phyloP scores from a whole-genome alignment of 1,140 invertebrate genomes.

The Vollenhovia emeryi region DNA sequence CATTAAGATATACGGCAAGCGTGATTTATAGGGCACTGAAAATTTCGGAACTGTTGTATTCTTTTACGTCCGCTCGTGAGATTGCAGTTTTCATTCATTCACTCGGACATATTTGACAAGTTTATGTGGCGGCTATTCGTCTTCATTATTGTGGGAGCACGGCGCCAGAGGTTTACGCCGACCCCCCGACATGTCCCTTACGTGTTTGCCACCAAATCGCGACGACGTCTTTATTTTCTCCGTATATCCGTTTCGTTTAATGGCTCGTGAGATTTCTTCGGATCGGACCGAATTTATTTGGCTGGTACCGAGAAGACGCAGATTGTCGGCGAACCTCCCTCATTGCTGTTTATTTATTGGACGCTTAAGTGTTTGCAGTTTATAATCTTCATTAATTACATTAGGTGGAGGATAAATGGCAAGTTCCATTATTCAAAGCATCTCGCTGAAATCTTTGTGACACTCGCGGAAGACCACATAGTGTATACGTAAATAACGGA shows the following conservation, averaged over 20 bases:
- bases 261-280: constrained; percentile 7
- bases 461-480: background rate
- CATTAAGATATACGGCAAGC: background rate
- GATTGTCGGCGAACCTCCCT: no score
- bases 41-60: background rate
- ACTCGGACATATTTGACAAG: constrained; percentile 22
- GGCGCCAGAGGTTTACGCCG: constrained; percentile 12
- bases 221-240: constrained; percentile 41
- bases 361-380: background rate
- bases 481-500: background rate
- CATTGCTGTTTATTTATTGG: background rate
- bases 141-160: constrained; percentile 26
- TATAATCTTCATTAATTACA: background rate
- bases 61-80: background rate
- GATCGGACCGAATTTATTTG: constrained; percentile 2
- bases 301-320: background rate
- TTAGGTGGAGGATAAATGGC: background rate
- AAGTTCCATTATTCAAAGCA: background rate
- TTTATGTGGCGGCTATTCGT: constrained; percentile 34
- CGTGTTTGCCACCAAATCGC: background rate
- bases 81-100: constrained; percentile 16
- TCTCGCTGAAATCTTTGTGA: background rate
- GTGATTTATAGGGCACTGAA: background rate
- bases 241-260: constrained; percentile 21
- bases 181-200: background rate